Base-by-base conservation (phyloP, 2,888 invertebrate species). In the Ectobius pallidus region DNA sequence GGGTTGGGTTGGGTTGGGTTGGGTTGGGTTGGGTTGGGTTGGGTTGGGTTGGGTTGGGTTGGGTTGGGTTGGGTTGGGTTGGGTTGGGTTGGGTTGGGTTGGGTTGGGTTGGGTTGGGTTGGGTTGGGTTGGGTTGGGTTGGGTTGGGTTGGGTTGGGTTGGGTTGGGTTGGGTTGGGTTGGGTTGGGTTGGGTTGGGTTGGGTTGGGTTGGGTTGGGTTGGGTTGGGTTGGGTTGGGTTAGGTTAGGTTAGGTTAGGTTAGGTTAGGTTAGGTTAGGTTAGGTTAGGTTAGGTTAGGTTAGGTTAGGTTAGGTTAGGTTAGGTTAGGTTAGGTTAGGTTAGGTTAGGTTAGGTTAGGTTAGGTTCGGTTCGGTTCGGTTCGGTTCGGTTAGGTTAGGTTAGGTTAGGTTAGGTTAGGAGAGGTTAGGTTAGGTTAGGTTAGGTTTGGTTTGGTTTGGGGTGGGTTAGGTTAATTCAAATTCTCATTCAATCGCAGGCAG, bases 151-250 rank as follows among this genome's bases (percentile, higher is more conserved):
- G 9, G 14, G 9, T n/a, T n/a, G 9, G 55, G 39, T 39, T 39
- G 14, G 39, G 7, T 78, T 79, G 77, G 79, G 79, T 80, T 79
- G 78, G 76, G 76, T 75, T 75, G 73, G 76, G 75, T 73, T 73
- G 74, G 74, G 75, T 75, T 75, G 74, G 73, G 75, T 75, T 71
- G 72, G 75, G 75, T 74, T 75, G 73, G 76, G 76, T 75, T 77
- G 68, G 77, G 77, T 76, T 77, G 73, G 71, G 77, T 18, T 55
- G 20, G 55, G 55, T 55, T 55, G 20, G 18, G 55, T 73, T 77
- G 73, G 75, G 78, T 74, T 69, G 49, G 69, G 69, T 73, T 62
- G 69, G 69, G 75, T 75, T 70, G 69, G 74, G 67, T 63, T 70
- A 63, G 72, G 75, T 74, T 72, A 65, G 72, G 69, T 75, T 69